Evolutionary conservation across 2,797 vertebrate species (phyloP).

Genomic region (Urophycis tenuis): DNA sequence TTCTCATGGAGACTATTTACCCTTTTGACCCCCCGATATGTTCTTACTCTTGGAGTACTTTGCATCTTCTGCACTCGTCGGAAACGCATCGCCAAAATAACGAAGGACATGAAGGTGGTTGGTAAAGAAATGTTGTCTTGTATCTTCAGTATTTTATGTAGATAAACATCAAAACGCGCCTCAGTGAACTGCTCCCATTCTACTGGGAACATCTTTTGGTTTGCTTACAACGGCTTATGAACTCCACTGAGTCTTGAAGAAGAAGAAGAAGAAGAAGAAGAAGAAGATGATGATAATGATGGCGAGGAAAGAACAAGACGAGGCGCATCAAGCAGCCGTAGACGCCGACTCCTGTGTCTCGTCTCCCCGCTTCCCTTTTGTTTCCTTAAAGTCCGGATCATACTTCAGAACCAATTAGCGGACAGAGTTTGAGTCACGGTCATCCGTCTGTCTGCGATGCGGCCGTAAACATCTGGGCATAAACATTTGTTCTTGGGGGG

Average conservation of each 20-base stretch:
- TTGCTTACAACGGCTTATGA: conserved; percentile 64
- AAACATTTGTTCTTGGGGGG: conserved; percentile 44
- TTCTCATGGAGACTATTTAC: neutral
- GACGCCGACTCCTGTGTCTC: conserved; percentile 35
- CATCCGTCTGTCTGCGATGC: conserved; percentile 53
- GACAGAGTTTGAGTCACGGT: conserved; percentile 29
- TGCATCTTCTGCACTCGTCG: no score
- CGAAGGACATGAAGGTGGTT: neutral
- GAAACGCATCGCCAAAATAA: neutral
- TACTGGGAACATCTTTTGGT: conserved; percentile 56
- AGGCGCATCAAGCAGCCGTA: conserved; percentile 48
- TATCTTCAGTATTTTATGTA: neutral
- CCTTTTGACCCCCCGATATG: neutral
- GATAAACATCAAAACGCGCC: neutral
- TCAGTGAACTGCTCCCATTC: conserved; percentile 36
- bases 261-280: conserved; percentile 53
- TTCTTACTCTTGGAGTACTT: no score
- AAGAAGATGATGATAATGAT: no score
- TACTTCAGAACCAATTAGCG: conserved; percentile 67
- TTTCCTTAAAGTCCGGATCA: conserved; percentile 54
- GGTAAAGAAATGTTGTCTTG: neutral
- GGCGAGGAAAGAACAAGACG: conserved; percentile 59
- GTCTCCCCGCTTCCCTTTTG: conserved; percentile 41
- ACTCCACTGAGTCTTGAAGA: conserved; percentile 37
- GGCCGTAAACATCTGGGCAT: conserved; percentile 57